Evolutionary conservation across 2,113 vertebrate species (phyloP).

Genomic region (Cryptotis parvus): DNA sequence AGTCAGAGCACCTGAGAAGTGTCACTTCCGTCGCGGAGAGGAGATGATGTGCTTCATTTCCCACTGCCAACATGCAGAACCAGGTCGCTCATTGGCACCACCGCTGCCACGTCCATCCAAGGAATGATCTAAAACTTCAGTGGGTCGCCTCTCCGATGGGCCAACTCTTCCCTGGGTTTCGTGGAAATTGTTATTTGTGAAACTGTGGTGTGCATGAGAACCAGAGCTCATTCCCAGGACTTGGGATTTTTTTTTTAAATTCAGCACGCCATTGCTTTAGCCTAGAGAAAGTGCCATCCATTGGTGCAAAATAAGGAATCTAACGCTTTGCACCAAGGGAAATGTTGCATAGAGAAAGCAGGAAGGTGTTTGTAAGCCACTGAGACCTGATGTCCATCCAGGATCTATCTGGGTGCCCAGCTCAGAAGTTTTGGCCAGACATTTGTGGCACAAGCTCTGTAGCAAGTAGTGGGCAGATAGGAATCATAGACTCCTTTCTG

Average conservation of each 20-base stretch:
- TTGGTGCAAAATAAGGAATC: not conserved
- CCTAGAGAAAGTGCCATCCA: not conserved
- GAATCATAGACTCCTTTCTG: not conserved
- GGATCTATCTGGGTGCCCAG: not conserved
- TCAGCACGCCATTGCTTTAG: not conserved
- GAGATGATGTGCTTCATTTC: too few relatives aligned
- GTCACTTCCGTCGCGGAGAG: too few relatives aligned
- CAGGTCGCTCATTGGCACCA: too few relatives aligned
- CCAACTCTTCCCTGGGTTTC: too few relatives aligned
- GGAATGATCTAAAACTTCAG: too few relatives aligned
- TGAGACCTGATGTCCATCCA: not conserved
- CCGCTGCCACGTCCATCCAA: too few relatives aligned
- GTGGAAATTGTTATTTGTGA: too few relatives aligned
- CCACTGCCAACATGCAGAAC: too few relatives aligned
- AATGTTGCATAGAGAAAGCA: slow-evolving; percentile 28
- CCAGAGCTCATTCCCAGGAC: not conserved
- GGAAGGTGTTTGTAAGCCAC: not conserved
- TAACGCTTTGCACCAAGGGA: slow-evolving; percentile 53
- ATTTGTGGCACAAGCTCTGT: not conserved
- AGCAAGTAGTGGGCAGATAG: slow-evolving; percentile 16
- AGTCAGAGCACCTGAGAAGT: too few relatives aligned
- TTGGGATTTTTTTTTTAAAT: not conserved
- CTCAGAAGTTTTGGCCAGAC: not conserved
- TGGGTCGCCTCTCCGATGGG: too few relatives aligned
- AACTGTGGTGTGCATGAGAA: not conserved